Percentiles rank a stretch among this genome's conserved stretches.
phyloP scores from a whole-genome alignment of 2,888 invertebrate species.

The Oeneis ivallda region DNA sequence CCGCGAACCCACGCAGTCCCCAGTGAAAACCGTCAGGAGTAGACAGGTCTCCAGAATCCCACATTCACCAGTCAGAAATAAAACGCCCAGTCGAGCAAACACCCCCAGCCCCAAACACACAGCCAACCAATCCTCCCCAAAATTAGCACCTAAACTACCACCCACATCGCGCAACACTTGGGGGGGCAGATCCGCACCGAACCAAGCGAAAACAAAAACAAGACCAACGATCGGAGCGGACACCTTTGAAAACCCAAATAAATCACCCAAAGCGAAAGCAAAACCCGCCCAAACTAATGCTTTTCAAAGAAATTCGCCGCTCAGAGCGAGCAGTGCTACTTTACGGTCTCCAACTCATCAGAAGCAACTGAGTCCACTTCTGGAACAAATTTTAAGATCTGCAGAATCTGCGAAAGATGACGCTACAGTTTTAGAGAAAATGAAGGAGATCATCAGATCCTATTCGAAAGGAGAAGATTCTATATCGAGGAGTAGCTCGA shows the following conservation, averaged over 20 bases:
- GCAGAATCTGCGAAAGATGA: slow-evolving; percentile 88
- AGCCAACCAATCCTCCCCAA: slow-evolving; percentile 68
- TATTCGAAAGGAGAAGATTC: slow-evolving; percentile 75
- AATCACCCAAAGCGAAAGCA: slow-evolving; percentile 82
- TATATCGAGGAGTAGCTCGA: slow-evolving; percentile 75
- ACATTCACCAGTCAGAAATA: slow-evolving; percentile 69
- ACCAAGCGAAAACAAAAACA: slow-evolving; percentile 63
- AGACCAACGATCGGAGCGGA: slow-evolving; percentile 69
- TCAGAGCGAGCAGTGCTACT: slow-evolving; percentile 74
- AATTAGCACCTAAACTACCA: slow-evolving; percentile 67
- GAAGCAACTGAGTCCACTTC: slow-evolving; percentile 83
- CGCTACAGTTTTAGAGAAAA: slow-evolving; percentile 86
- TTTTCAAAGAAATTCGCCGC: slow-evolving; percentile 78
- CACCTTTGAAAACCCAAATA: slow-evolving; percentile 79
- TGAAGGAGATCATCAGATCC: slow-evolving; percentile 84
- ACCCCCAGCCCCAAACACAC: slow-evolving; percentile 75
- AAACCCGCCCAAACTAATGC: slow-evolving; percentile 63
- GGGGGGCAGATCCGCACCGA: slow-evolving; percentile 84
- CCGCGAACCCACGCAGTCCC: slow-evolving; percentile 64
- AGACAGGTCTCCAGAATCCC: slow-evolving; percentile 75
- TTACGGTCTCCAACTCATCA: slow-evolving; percentile 82
- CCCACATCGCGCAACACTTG: slow-evolving; percentile 85
- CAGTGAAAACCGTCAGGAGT: slow-evolving; percentile 65
- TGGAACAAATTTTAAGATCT: slow-evolving; percentile 87
- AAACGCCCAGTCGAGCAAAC: slow-evolving; percentile 64